Base-by-base conservation (phyloP, 2,888 invertebrate species). In the Chrysolina haemoptera region DNA sequence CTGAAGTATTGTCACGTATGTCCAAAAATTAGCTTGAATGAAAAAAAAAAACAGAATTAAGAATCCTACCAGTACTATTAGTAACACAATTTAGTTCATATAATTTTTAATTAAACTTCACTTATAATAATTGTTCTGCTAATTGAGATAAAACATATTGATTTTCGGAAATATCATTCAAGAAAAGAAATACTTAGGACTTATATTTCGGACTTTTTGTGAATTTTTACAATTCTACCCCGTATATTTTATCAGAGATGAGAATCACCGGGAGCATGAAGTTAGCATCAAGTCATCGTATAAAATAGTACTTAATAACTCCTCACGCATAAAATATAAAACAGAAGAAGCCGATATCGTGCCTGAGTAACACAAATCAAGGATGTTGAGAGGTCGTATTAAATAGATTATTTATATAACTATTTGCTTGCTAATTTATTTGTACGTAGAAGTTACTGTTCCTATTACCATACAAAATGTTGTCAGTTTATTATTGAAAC, bases 371-470 rank as follows among this genome's bases (percentile, higher is more conserved):
- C 77, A 83, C 83, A 83, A 83, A 83, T 83, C 83, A 83, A 77
- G 74, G 73, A 69, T 71, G 78, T 81, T 78, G 82, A 81, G 80
- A 78, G 78, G 70, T 79, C 71, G 78, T 79, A 83, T 82, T 81
- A 83, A 83, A 83, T 81, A 80, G 79, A 80, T 81, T 81, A 81
- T 83, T 83, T 82, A 82, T 82, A 78, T 81, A 79, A 83, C 82
- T 78, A 81, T 83, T 81, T 79, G 70, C 77, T 74, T 74, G 79
- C 76, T 83, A 82, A 83, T 82, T 83, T 81, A 82, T 82, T 73
- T 78, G 76, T 80, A 79, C 79, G 76, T 70, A 74, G 76, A 78
- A 76, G 75, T 77, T 75, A 76, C 76, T 76, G 78, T 78, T 79
- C 76, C 62, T 71, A 77, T 79, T 79, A 78, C 72, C 77, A 79